Evolutionary conservation across 2,113 vertebrate genomes (phyloP), one percentile per base, ranked within the genome.

Genomic region (Calypte anna): DNA sequence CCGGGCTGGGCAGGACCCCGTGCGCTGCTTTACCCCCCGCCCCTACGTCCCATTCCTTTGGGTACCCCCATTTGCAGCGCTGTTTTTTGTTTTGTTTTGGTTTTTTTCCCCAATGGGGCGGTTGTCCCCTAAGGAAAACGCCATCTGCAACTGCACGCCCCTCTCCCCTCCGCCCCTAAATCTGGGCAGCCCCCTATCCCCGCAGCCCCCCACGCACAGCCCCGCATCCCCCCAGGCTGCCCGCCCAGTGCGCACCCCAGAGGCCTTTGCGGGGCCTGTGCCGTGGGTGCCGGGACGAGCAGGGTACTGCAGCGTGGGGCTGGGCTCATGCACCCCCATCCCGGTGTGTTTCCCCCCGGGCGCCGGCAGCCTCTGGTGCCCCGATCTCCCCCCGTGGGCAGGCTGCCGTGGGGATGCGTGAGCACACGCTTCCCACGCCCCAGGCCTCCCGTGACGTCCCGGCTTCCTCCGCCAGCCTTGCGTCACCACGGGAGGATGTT

Each of bases 401-500:
- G 46, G 68, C 36, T 40, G 75, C 16, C 78, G 55, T 70, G 93
- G 90, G 95, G 93, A 64, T 93, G 81, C 57, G 86, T 82, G 89
- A 94, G 38, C 95, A 82, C 63, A 33, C 92, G 64, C 95, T 96
- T 96, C 95, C 94, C 94, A 95, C 92, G 82, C 94, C 93, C 96
- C 96, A 33, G 82, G 67, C 91, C 93, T 21, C 83, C 96, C 80
- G 86, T 94, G 93, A 95, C 87, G 94, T 93, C 87, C 95, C 81
- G 51, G 94, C 84, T 96, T 96, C 95, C 95, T 96, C 90, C 68
- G 46, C 81, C n/a, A 53, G 88, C 90, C 64, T 58, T 93, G 94
- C 95, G 95, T 96, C 95, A 95, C 84, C 30, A 14, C 66, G 51
- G 92, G 95, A 95, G 95, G 95, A 95, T 95, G 92, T 95, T 31